phyloP scores from a whole-genome alignment of 2,888 invertebrate species.

The Oegoconia quadripuncta region DNA sequence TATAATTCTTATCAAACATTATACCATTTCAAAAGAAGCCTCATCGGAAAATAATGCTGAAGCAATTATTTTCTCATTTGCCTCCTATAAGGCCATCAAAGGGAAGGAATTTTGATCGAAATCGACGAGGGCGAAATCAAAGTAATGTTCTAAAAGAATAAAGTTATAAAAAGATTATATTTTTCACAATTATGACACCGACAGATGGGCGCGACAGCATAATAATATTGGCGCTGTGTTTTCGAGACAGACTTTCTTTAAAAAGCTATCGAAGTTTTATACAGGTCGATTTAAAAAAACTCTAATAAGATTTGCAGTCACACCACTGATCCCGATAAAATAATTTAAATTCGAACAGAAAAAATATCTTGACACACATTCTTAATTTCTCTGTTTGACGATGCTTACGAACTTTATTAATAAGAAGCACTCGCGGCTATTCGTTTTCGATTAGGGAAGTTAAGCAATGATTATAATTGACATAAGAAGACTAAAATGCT shows the following conservation, averaged over 20 bases:
- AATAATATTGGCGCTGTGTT: slow-evolving; percentile 42
- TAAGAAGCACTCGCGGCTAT: too few relatives aligned
- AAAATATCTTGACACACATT: too few relatives aligned
- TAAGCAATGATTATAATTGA: too few relatives aligned
- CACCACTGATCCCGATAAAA: too few relatives aligned
- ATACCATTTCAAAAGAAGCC: slow-evolving; percentile 40
- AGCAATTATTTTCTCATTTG: slow-evolving; percentile 68
- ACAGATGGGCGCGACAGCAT: slow-evolving; percentile 58
- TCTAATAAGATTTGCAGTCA: too few relatives aligned
- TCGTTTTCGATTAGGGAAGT: too few relatives aligned
- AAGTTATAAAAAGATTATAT: slow-evolving; percentile 33
- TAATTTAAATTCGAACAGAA: too few relatives aligned
- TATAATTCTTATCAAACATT: slow-evolving; percentile 25
- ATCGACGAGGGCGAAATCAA: slow-evolving; percentile 57
- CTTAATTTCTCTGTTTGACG: too few relatives aligned
- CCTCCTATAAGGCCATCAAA: slow-evolving; percentile 53
- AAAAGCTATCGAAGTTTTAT: slow-evolving; percentile 37
- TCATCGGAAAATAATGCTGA: slow-evolving; percentile 54
- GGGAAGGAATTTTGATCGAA: slow-evolving; percentile 62
- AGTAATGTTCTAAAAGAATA: slow-evolving; percentile 36
- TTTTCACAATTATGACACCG: slow-evolving; percentile 62
- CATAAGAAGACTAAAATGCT: too few relatives aligned
- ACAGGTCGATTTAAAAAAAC: slow-evolving; percentile 32
- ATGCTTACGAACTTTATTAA: too few relatives aligned
- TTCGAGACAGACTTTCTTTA: slow-evolving; percentile 41